Evolutionary conservation across 2,113 vertebrate genomes (phyloP), one percentile per base, ranked within the genome.

Genomic region (Ageneiosus marmoratus): DNA sequence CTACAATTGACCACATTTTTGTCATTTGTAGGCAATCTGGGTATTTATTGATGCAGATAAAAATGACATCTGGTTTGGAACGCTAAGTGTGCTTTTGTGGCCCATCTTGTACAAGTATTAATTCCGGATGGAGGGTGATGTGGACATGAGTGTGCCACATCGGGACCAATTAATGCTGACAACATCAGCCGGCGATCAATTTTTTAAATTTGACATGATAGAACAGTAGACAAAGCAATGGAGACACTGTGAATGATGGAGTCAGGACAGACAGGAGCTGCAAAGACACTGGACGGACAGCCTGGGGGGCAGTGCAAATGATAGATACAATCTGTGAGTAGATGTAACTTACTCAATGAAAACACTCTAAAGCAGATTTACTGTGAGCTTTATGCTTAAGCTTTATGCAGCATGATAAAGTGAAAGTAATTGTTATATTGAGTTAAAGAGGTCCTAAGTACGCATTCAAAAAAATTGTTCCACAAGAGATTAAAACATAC

Each of bases 141-240:
- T 58, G 77, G 67, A 76, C 56, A 70, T 77, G 60, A 58, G 5
- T 51, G n/a, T 77, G 84, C 60, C 79, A 84, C 83, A 86, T 46
- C n/a, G 74, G 73, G 79, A 86, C 86, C 84, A 87, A 89, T 87
- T 82, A 89, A 81, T 80, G 37, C 55, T 84, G 85, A 84, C 69
- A 84, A 84, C 62, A 82, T 84, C 80, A 80, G 56, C 10, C 53
- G 13, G 63, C 62, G 53, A 88, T 87, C 84, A 77, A 82, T 89
- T 84, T 82, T 75, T 34, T 0, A 56, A 22, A 76, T 69, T 63
- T 77, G 80, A 88, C 80, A 80, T 32, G 24, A 72, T 37, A 77
- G 69, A 83, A 87, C 50, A 77, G 29, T 29, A 67, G 62, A 83
- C 51, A 53, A 81, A 34, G 83, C 44, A 41, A 18, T 10, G 37